Percentiles rank a stretch among this genome's conserved stretches.
These are phyloP conservation scores for Fratercula arctica DNA, from an alignment of 2,797 vertebrate genomes.

Conservation along the genomic window DNA sequence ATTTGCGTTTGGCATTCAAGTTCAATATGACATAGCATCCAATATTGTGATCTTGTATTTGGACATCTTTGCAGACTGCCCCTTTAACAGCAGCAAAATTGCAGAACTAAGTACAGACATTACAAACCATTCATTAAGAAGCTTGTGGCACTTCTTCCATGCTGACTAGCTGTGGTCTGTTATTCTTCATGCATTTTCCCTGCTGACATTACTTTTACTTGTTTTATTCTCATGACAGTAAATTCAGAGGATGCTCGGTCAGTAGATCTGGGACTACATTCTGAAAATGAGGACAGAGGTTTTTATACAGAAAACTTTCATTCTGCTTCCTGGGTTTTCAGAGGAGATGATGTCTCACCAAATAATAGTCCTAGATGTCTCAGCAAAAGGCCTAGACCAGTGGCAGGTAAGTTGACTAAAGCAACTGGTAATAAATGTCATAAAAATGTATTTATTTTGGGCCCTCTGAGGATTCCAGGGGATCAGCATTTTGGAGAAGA, in stretches of 20 bases:
- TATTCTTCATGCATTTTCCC: background rate
- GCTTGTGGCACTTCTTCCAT: background rate
- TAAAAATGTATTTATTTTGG: background rate
- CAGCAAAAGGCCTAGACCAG: conserved; percentile 78
- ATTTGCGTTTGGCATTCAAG: background rate
- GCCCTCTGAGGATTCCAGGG: background rate
- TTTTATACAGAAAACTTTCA: conserved; percentile 93
- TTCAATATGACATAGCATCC: background rate
- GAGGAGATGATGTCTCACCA: conserved; percentile 81
- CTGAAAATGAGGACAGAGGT: conserved; percentile 82
- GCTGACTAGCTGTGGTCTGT: background rate
- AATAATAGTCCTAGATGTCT: conserved; percentile 78
- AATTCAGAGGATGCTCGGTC: conserved; percentile 85
- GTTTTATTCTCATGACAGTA: conserved; percentile 49
- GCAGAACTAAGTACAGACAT: background rate
- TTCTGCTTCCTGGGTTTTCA: conserved; percentile 90
- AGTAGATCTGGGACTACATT: conserved; percentile 74
- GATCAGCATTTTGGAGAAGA: background rate
- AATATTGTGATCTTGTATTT: background rate
- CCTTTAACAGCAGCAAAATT: background rate
- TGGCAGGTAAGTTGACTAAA: conserved; percentile 81
- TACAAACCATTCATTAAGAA: background rate
- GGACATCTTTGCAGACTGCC: background rate
- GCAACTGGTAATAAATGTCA: background rate
- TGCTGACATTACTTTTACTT: background rate